Evolutionary conservation across 2,113 vertebrate genomes (phyloP), one percentile per base, ranked within the genome.

Genomic region (Gobiocypris rarus): DNA sequence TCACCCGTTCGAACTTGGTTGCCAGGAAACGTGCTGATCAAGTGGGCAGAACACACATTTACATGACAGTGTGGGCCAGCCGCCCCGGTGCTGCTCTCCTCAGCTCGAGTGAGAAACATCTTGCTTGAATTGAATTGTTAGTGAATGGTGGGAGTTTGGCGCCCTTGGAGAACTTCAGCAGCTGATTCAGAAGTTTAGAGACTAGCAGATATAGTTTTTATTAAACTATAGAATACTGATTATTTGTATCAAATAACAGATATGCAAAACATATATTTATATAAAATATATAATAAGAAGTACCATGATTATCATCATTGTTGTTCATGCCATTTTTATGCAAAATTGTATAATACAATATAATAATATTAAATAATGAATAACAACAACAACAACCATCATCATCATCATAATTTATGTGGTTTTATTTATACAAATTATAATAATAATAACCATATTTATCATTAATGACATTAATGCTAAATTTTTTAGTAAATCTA

Each of bases 21-120:
- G 91, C 91, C 86, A 41, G 88, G 93, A 87, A 81, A 91, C 92
- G 54, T 80, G 77, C 86, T 59, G 24, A 87, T 82, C 56, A 83
- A 86, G 34, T 85, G 31, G 0, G 28, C 15, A 89, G 90, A 89
- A 88, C 83, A 34, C 80, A 22, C 77, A 90, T 92, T 92, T 91
- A 90, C 92, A 41, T 54, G 17, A 52, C 50, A 43, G 67, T n/a
- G 79, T 81, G 67, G 61, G 58, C 38, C 38, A 38, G 38, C 38
- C 41, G 19, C 41, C 22, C 14, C n/a, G 14, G 26, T 3, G 11
- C 63, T 50, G 38, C 83, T 24, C 45, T 45, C 56, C 14, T 15
- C 43, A 38, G 59, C 56, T 7, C 9, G 9, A 38, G 48, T 50
- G 14, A 4, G 14, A 50, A 50, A 73, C 41, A 26, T 43, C 48